Evolutionary conservation across 1,140 invertebrate genomes (phyloP), one percentile per base, ranked within the genome.

Genomic region (Trissolcus basalis): DNA sequence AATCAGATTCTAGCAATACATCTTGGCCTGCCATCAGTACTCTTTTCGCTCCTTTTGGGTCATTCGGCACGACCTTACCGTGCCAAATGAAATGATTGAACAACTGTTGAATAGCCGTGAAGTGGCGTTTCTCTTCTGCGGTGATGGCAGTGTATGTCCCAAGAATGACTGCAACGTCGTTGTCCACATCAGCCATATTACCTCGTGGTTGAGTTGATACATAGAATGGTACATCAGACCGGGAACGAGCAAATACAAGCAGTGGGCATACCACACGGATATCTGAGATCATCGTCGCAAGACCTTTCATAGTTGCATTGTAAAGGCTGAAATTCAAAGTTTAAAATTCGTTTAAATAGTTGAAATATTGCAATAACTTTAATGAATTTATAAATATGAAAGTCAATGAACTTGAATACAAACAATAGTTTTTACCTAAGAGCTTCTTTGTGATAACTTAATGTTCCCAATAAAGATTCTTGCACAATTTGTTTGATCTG

Each of bases 61-160:
- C 89, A 0, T 87, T 88, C 1, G 91, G 89, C 5, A 90, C 84
- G 14, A 94, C 85, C 47, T 91, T 90, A 8, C 93, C 93, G 64
- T 94, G 90, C 88, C 92, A 92, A 0, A 95, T 94, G 74, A 92
- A 96, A 70, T 93, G 91, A 80, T 95, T 95, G 82, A 96, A 96
- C 0, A 95, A 82, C 54, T 93, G 91, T 80, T 95, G 94, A 88
- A 96, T 94, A 1, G 94, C 93, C 0, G 92, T 91, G 35, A 94
- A 90, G 70, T 93, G 95, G 15, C 92, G 88, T 48, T 92, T 90
- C 78, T 95, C 92, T 74, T 93, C 92, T 0, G 92, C 91, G 12
- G 91, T 92, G 55, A 90, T 91, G 0, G 92, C 90, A 49, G 92
- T 91, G 64, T 94, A 94, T 11, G 92, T 90, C 0, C 94, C 94